These are phyloP conservation scores for Ophonus ardosiacus DNA, from an alignment of 2,888 invertebrate species.

Conservation along the genomic window DNA sequence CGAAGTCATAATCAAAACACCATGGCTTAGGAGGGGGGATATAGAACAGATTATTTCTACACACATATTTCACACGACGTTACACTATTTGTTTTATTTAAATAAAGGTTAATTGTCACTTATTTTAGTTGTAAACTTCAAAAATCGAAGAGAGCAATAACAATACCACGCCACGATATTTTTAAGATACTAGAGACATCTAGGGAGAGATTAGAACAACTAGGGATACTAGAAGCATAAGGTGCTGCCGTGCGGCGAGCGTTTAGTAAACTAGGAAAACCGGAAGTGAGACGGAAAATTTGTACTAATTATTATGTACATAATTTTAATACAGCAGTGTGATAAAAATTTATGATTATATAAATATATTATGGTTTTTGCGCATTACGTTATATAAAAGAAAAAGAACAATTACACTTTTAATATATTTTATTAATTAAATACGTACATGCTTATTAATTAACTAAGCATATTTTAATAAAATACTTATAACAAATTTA, in stretches of 20 bases:
- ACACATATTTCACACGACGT: constrained; percentile 52
- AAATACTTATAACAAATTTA: no score
- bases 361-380: neutral
- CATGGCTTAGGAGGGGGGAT: constrained; percentile 52
- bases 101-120: constrained; percentile 38
- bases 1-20: constrained; percentile 58
- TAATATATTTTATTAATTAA: neutral
- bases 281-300: neutral
- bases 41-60: constrained; percentile 23
- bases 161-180: constrained; percentile 59
- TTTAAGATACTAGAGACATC: constrained; percentile 20
- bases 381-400: neutral
- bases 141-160: constrained; percentile 53
- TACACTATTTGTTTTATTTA: constrained; percentile 22
- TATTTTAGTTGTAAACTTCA: constrained; percentile 47
- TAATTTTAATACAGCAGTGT: neutral
- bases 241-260: constrained; percentile 4
- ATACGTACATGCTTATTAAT: neutral
- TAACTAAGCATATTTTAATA: neutral
- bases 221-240: neutral
- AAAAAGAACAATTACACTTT: neutral
- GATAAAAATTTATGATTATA: neutral
- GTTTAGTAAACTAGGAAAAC: neutral
- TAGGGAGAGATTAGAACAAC: neutral
- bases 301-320: neutral